Percentiles rank a stretch among this genome's conserved stretches.
Evolutionary conservation across 23 tunicate genomes (phyloP).

Genomic region (Halocynthia roretzi): DNA sequence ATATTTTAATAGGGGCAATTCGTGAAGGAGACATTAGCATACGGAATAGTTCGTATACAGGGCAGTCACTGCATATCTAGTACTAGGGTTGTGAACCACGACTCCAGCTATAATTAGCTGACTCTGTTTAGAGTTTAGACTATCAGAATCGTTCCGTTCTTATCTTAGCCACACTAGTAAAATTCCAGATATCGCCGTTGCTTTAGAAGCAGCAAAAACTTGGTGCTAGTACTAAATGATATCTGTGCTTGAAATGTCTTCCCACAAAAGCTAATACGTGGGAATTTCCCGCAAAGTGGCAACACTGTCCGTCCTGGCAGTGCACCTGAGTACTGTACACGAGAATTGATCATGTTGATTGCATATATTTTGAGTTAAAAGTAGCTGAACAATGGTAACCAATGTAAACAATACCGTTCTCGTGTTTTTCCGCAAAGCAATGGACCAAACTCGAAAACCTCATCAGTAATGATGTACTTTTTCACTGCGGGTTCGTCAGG

Average conservation of each 20-base stretch:
- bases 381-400: not conserved
- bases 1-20: not conserved
- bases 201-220: no score
- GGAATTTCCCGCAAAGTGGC: no score
- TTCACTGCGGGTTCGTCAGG: slow-evolving; percentile 89
- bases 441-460: slow-evolving; percentile 91
- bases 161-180: no score
- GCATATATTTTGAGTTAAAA: not conserved
- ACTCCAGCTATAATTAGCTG: not conserved
- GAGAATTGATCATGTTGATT: not conserved
- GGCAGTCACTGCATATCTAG: not conserved
- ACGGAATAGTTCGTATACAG: not conserved
- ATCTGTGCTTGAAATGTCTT: no score
- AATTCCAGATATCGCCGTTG: no score
- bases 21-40: not conserved
- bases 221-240: no score
- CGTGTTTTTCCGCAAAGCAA: slow-evolving; percentile 94
- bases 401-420: slow-evolving; percentile 47
- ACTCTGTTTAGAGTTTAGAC: not conserved
- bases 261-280: no score
- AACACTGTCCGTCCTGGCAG: no score
- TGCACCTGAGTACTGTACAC: no score
- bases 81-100: not conserved
- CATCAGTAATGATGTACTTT: slow-evolving; percentile 80
- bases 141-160: no score